Percentiles rank a stretch among this genome's conserved stretches.
phyloP scores from a whole-genome alignment of 2,797 vertebrate species.

The Alcedo quadribrachys region DNA sequence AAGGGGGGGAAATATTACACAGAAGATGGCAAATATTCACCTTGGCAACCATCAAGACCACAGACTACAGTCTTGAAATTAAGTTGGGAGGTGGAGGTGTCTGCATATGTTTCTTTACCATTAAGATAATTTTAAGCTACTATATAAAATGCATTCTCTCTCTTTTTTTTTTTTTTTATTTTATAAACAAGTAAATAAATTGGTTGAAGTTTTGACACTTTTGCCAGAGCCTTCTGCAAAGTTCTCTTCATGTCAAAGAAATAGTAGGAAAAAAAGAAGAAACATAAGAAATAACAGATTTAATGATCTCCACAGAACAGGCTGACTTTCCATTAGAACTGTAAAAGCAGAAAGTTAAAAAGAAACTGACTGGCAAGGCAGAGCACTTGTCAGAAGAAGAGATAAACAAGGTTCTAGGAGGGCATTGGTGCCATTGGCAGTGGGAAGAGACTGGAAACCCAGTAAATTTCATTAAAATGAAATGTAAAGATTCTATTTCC shows the following conservation, averaged over 20 bases:
- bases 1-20: background rate
- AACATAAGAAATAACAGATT: background rate
- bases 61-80: background rate
- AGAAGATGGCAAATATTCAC: constrained; percentile 20
- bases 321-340: constrained; percentile 27
- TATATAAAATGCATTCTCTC: background rate
- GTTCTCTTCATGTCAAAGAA: constrained; percentile 34
- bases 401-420: constrained; percentile 39
- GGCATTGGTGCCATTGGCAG: background rate
- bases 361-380: constrained; percentile 31
- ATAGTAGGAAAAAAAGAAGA: background rate
- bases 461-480: constrained; percentile 2
- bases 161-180: background rate
- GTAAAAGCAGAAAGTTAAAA: constrained; percentile 31
- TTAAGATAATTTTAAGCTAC: background rate
- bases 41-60: background rate
- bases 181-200: constrained; percentile 37
- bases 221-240: background rate
- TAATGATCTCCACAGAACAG: constrained; percentile 47
- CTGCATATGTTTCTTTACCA: background rate
- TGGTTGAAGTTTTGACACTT: constrained; percentile 19
- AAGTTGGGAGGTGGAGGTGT: background rate
- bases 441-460: background rate
- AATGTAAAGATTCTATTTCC: background rate
- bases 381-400: constrained; percentile 18